Conservation (phyloP, 2,888 invertebrate genomes). For the Drosophila stalkeri region DNA sequence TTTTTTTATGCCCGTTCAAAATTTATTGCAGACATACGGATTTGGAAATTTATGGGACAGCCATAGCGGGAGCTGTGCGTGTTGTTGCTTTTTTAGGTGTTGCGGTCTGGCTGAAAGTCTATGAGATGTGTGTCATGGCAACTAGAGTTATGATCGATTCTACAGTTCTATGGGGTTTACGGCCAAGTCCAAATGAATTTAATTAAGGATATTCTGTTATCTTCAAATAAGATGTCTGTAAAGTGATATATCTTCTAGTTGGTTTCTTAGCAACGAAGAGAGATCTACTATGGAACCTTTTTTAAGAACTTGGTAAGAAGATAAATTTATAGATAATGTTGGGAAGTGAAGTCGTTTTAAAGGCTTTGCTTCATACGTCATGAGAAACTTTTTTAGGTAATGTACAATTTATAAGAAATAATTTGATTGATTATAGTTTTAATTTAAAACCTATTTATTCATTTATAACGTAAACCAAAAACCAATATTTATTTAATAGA, state of each 20-base stretch:
- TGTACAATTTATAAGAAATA: no score
- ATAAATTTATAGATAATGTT: no score
- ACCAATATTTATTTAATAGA: no score
- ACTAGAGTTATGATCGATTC: slow-evolving; percentile 13
- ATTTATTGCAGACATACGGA: slow-evolving; percentile 77
- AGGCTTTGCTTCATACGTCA: no score
- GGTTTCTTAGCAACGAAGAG: not conserved
- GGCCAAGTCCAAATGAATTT: not conserved
- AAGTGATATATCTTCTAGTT: not conserved
- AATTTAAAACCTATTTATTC: no score
- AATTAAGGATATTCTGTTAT: not conserved
- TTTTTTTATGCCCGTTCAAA: slow-evolving; percentile 63
- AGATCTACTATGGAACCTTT: not conserved
- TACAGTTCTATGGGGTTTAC: not conserved
- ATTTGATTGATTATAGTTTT: no score
- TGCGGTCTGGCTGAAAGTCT: slow-evolving; percentile 6
- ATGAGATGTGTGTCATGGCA: slow-evolving; percentile 16
- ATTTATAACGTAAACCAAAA: no score
- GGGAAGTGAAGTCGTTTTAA: no score
- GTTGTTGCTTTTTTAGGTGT: slow-evolving; percentile 8
- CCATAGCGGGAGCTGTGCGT: slow-evolving; percentile 21
- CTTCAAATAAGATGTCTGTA: not conserved
- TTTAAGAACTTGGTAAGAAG: not conserved
- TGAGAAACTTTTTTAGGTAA: no score
- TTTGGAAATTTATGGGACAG: slow-evolving; percentile 67